These are phyloP conservation scores for Popillia japonica DNA, from an alignment of 1,140 invertebrate species.

Conservation along the genomic window DNA sequence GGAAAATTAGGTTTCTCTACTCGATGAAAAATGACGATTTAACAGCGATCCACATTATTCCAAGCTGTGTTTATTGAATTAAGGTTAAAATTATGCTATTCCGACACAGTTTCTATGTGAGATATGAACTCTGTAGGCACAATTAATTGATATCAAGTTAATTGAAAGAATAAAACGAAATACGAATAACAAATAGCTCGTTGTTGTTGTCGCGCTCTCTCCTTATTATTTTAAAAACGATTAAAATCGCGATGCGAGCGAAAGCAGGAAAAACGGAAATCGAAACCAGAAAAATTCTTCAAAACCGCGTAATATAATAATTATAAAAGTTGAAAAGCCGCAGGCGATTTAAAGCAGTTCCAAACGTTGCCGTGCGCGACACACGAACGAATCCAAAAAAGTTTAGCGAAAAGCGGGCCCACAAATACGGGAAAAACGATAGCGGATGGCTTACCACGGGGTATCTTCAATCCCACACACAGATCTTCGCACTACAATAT, in stretches of 20 bases:
- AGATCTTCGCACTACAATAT: constrained; percentile 22
- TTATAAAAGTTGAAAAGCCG: constrained; percentile 18
- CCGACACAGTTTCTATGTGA: not conserved
- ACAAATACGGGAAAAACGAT: not conserved
- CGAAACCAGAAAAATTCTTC: not conserved
- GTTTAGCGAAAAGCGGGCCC: not conserved
- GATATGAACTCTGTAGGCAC: constrained; percentile 9
- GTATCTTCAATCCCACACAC: not conserved
- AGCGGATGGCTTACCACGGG: constrained; percentile 5
- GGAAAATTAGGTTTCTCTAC: too few species aligned
- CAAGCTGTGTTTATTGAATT: constrained; percentile 1
- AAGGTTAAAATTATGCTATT: not conserved
- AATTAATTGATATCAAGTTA: constrained; percentile 25
- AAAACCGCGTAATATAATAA: constrained; percentile 2
- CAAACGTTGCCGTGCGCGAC: not conserved
- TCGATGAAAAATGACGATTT: too few species aligned
- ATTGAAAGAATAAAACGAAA: constrained; percentile 19
- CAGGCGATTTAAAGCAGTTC: constrained; percentile 4
- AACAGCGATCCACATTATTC: too few species aligned
- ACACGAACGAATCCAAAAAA: not conserved
- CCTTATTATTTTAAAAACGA: not conserved
- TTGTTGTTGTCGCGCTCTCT: not conserved
- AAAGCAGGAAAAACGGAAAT: not conserved
- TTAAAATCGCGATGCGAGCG: not conserved
- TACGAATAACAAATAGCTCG: not conserved